phyloP scores from a whole-genome alignment of 1,140 invertebrate species.

The Drosophila serrata region DNA sequence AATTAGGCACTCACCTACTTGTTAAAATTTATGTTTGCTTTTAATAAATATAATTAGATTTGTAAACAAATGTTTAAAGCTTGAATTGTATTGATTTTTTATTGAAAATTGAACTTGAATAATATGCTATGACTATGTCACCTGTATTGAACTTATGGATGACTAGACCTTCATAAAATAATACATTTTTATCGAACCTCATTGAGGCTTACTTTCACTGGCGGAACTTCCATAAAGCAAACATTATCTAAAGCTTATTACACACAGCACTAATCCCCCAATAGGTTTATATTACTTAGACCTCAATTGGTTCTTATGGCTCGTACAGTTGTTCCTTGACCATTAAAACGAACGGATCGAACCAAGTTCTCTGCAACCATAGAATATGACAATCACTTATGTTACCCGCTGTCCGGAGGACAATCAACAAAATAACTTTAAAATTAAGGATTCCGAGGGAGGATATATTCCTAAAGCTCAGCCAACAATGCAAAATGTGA shows the following conservation, averaged over 20 bases:
- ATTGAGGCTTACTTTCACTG: constrained; percentile 32
- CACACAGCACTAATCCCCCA: neutral
- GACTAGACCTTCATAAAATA: neutral
- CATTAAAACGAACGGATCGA: constrained; percentile 2
- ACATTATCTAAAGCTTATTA: constrained; percentile 16
- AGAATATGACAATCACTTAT: constrained; percentile 29
- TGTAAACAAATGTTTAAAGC: neutral
- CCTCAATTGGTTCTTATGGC: constrained; percentile 7
- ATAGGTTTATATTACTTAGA: constrained; percentile 10
- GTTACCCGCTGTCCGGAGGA: neutral
- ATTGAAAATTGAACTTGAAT: no score
- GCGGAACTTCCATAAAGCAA: neutral
- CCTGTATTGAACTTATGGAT: neutral
- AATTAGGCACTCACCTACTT: neutral
- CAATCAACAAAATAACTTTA: neutral
- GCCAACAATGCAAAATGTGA: neutral
- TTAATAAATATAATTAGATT: constrained; percentile 4
- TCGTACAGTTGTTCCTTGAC: constrained; percentile 15
- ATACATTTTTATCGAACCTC: neutral
- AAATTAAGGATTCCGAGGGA: neutral
- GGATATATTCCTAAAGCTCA: neutral
- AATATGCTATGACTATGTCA: no score
- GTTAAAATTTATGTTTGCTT: neutral
- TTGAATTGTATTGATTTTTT: neutral
- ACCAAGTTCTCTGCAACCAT: no score